Evolutionary conservation across 2,113 vertebrate species (phyloP), one percentile per base, ranked within the genome.

Genomic region (Melospiza melodia): DNA sequence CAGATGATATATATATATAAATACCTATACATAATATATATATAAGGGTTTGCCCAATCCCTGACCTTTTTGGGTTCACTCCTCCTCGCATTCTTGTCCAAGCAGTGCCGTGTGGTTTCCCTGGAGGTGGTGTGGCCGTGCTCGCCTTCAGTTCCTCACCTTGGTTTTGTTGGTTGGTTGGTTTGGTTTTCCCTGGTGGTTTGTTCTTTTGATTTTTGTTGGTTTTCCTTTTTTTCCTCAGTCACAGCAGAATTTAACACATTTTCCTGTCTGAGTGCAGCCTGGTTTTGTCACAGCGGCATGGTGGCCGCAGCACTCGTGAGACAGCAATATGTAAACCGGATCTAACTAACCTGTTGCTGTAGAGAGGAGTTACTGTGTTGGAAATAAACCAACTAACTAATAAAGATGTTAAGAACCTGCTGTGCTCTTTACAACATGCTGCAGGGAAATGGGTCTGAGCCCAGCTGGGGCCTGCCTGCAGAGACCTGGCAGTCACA

Each of bases 371-470:
- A 94, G 95, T 95, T 98, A 95, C 80, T 96, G 95, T 97, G 93
- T 95, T 96, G 92, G 96, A 93, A 97, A 96, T 84, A 96, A 93
- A 94, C 83, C 72, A 73, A 92, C 79, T 88, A 97, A 96, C 85
- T 96, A 98, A 98, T 98, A 98, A 98, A 98, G 93, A 93, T 41
- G 14, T 88, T 95, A 94, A 97, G 71, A 97, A 93, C 71, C 94
- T 91, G 79, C 84, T 41, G 46, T 91, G 52, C 72, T 87, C 39
- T 86, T 83, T 62, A 57, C 52, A 48, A 41, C 1, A 0, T 44
- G 15, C 65, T 74, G 65, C 52, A 69, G 30, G 33, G 18, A 69
- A 69, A 61, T 0, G 14, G 4, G 19, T 67, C 68, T 9, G 6
- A 67, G 68, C 31, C 48, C 43, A 74, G 33, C 33, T 25, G 52